Evolutionary conservation across 2,113 vertebrate species (phyloP), one percentile per base, ranked within the genome.

Genomic region (Myrmophylax atrothorax): DNA sequence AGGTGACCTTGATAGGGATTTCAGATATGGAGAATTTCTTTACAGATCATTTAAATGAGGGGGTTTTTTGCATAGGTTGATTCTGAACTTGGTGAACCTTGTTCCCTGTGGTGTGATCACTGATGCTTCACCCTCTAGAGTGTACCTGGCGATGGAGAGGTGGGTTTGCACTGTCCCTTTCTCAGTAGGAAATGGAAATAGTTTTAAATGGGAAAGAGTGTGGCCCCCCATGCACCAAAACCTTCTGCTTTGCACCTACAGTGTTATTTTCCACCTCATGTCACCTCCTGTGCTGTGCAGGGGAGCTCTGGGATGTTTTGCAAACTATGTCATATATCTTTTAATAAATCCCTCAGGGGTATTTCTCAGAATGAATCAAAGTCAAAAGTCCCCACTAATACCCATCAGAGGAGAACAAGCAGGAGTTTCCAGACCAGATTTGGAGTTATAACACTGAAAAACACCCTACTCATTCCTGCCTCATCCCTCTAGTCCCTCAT

Each of bases 331-430:
- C 19, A 75, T 52, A 46, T 87, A 79, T 72, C 87, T 92, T 33
- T 33, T 4, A 75, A 75, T 90, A 55, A 82, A 47, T 82, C 79
- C 66, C 52, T 75, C 31, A 6, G 22, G 37, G 31, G 5, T 31
- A 31, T 85, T 82, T 85, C 50, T 90, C 14, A 82, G n/a, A 53
- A 81, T 74, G 42, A 90, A 16, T 63, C n/a, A 31, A 87, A 96
- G 81, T 46, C n/a, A 78, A 78, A 89, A 89, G 53, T 73, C 60
- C 46, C 77, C 14, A 19, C 20, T 78, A 44, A 78, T 59, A 59
- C 11, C 38, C 2, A 6, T 23, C 25, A 59, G 60, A 75, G n/a
- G 52, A 78, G 60, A 78, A 72, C 22, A 60, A 60, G 29, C 16
- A 46, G 20, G 44, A 55, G 40, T 73, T 92, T 84, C 24, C 76